Percentiles rank a stretch among this genome's conserved stretches.
Conservation (phyloP, 2,888 invertebrate species). For the Aleiodes testaceus region DNA sequence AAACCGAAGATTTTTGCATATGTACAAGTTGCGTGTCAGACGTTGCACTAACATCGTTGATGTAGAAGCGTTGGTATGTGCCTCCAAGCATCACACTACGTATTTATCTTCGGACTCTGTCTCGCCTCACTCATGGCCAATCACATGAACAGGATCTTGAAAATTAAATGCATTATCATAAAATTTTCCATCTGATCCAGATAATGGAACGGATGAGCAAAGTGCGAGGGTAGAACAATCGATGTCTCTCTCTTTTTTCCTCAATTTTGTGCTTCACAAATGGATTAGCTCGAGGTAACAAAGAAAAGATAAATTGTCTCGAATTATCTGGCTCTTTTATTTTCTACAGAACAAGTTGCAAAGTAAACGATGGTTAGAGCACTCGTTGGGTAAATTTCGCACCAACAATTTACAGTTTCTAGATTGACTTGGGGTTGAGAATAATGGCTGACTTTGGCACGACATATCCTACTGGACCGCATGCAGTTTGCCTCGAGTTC, state of each 20-base stretch:
- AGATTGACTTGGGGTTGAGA: conserved; percentile 33
- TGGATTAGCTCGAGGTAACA: too few relatives aligned
- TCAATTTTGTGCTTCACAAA: background rate
- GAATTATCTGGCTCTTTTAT: conserved; percentile 7
- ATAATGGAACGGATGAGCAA: background rate
- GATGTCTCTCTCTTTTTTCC: conserved; percentile 31
- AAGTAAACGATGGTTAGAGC: conserved; percentile 1
- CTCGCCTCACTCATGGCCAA: conserved; percentile 15
- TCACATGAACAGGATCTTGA: conserved; percentile 28
- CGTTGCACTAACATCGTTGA: conserved; percentile 32
- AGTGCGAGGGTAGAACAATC: background rate
- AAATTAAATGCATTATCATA: conserved; percentile 34
- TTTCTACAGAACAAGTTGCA: background rate
- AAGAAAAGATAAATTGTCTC: conserved; percentile 6
- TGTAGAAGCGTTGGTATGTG: conserved; percentile 14
- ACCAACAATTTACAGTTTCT: conserved; percentile 39
- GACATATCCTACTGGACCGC: conserved; percentile 45
- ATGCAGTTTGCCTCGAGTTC: conserved; percentile 50
- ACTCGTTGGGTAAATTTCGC: background rate
- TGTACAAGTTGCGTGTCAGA: conserved; percentile 48
- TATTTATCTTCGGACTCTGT: conserved; percentile 44
- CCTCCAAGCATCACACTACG: conserved; percentile 27
- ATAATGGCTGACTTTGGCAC: conserved; percentile 35
- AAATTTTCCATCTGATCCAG: conserved; percentile 33
- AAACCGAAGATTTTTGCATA: conserved; percentile 49